Evolutionary conservation across 2,113 vertebrate genomes (phyloP), one percentile per base, ranked within the genome.

Genomic region (Mastomys natalensis): DNA sequence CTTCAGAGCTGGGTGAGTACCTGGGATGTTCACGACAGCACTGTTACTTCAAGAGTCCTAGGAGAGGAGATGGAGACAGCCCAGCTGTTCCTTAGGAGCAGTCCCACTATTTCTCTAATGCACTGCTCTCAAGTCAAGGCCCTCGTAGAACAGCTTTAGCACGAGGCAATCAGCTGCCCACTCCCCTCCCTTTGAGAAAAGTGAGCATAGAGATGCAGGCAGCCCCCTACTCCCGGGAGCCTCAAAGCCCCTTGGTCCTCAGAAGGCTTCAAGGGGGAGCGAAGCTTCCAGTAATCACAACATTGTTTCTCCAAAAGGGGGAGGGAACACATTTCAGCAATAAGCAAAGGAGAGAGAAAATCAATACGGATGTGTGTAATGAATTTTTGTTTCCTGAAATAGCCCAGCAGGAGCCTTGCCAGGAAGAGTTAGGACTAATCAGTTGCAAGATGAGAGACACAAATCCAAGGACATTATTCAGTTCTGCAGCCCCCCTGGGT

Each of bases 301-400:
- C 74, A 40, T 43, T 51, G 78, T 92, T 95, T 93, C 92, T 97
- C 94, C 92, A 73, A 74, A 89, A 92, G 82, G 45, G 40, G 22
- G 86, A 93, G 86, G 62, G 37, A 37, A 93, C 51, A 53, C 96
- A 88, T 95, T 96, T 96, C 92, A 95, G 82, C 89, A 94, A 94
- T 90, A 97, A 97, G 97, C 92, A 92, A 95, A 97, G 92, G 72
- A 97, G 95, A 97, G 96, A 70, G 95, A 95, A 97, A 97, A 97
- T 97, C 98, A 97, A 97, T 97, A 95, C 84, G 95, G 82, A 96
- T 97, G 89, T 94, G 93, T 93, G 88, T 95, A 97, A 98, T 98
- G 96, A 98, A 97, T 97, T 97, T 98, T 97, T 97, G 97, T 97
- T 97, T 98, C 97, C 97, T 97, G 96, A 98, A 98, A 97, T 98